Base-by-base conservation (phyloP, 2,113 vertebrate genomes). In the Arvicanthis niloticus region DNA sequence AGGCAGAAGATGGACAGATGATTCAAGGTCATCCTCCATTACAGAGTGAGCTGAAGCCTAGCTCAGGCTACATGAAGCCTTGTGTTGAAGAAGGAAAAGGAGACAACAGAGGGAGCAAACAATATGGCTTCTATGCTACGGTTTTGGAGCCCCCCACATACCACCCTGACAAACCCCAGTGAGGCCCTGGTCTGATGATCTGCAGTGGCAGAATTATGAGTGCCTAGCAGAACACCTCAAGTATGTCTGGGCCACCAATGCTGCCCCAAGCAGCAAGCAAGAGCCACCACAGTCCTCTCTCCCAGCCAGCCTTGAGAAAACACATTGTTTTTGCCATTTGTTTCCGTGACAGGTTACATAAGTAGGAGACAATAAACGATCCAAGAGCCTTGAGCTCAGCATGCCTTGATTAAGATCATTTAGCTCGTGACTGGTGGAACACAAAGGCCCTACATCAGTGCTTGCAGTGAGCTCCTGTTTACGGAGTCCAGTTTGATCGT, bases 341-440 rank as follows among this genome's bases (percentile, higher is more conserved):
- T 87, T 96, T 92, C 82, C 37, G 86, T 89, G 94, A 93, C 95
- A 97, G 53, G 22, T 96, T 96, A 88, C n/a, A 17, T 96, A 97
- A 92, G 80, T 86, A 75, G 73, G 60, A 96, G 77, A 89, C 58
- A 91, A 91, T 87, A 96, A 96, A 90, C 95, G 94, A 87, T 87
- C 72, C n/a, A 34, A 84, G 89, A 97, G 81, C 96, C 89, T 94
- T 34, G 62, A 67, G 86, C 89, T 84, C 97, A 93, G 96, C 91
- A 78, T 0, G 12, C 40, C 91, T 89, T 93, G 94, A 95, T 96
- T 95, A 93, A 91, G 89, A 88, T 92, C 96, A 82, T 95, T 97
- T 94, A 96, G 95, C 89, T 96, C 73, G 5, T 67, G 88, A 91
- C 92, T 42, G 81, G 42, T 82, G 88, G 95, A 73, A 85, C 40